Percentiles rank a stretch among this genome's conserved stretches.
Evolutionary conservation across 2,797 vertebrate species (phyloP).

Genomic region (Nannoperca obscura): DNA sequence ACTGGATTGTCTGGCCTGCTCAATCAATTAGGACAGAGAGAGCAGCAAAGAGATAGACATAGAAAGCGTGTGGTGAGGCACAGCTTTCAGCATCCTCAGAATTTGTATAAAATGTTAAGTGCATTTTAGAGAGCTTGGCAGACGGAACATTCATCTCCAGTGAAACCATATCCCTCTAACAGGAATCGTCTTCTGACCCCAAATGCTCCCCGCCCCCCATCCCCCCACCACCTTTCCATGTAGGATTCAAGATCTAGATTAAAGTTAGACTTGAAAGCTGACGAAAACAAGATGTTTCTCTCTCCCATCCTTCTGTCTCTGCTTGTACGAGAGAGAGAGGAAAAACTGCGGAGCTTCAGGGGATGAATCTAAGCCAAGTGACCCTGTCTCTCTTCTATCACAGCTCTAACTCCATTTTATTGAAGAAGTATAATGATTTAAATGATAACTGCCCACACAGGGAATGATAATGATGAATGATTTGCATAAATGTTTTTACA

Average conservation of each 20-base stretch:
- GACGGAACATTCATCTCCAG: conserved; percentile 76
- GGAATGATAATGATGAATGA: neutral
- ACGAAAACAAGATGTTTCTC: conserved; percentile 60
- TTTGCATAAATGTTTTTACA: conserved; percentile 18
- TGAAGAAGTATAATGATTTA: conserved; percentile 29
- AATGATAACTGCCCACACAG: conserved; percentile 17
- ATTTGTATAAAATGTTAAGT: conserved; percentile 79
- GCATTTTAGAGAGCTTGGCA: conserved; percentile 77
- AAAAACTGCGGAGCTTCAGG: conserved; percentile 37
- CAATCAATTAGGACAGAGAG: conserved; percentile 79
- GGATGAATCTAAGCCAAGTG: conserved; percentile 43
- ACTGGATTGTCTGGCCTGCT: conserved; percentile 76
- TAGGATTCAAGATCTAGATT: conserved; percentile 40
- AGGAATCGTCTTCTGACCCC: conserved; percentile 64
- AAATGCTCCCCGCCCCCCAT: conserved; percentile 30
- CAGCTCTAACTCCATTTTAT: conserved; percentile 16
- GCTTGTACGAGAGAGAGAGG: conserved; percentile 36
- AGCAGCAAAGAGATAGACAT: conserved; percentile 58
- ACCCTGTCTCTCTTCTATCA: conserved; percentile 35
- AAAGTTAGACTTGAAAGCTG: conserved; percentile 37
- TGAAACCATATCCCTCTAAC: conserved; percentile 74
- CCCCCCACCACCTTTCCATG: conserved; percentile 21
- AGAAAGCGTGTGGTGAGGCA: conserved; percentile 63
- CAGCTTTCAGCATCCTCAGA: conserved; percentile 71
- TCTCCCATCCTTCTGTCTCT: conserved; percentile 26